Conservation (phyloP, 2,888 invertebrate genomes). For the Tortricodes alternella region DNA sequence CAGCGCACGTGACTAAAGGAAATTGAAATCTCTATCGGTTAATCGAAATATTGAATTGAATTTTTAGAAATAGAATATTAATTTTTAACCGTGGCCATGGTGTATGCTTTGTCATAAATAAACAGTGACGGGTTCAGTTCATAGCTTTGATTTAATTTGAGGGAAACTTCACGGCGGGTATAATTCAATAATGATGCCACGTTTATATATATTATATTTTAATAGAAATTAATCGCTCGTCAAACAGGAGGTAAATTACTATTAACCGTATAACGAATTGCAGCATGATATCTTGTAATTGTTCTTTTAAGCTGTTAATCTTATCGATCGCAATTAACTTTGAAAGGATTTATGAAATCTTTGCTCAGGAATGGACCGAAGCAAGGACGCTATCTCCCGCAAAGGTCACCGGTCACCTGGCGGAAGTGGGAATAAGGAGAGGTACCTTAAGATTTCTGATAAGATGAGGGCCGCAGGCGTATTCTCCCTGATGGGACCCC, state of each 20-base stretch:
- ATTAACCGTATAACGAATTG: no score
- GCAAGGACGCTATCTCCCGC: slow-evolving; percentile 3
- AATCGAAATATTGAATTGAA: slow-evolving; percentile 76
- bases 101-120: background rate
- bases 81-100: slow-evolving; percentile 38
- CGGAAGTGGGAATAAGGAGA: slow-evolving; percentile 30
- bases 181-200: no score
- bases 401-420: slow-evolving; percentile 28
- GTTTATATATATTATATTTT: no score
- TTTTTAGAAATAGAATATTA: slow-evolving; percentile 56
- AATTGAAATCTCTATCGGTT: slow-evolving; percentile 82
- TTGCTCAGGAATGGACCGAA: background rate
- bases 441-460: slow-evolving; percentile 45
- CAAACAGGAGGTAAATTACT: no score
- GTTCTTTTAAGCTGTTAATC: background rate
- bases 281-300: background rate
- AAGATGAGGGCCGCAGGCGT: slow-evolving; percentile 56
- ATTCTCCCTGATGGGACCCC: slow-evolving; percentile 55
- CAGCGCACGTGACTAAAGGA: slow-evolving; percentile 79
- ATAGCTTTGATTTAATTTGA: background rate
- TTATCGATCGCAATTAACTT: slow-evolving; percentile 2
- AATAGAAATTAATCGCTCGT: no score
- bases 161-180: no score
- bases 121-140: background rate
- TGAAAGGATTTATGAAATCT: slow-evolving; percentile 22